Evolutionary conservation across 2,113 vertebrate species (phyloP).

Genomic region (Tamias sibiricus): DNA sequence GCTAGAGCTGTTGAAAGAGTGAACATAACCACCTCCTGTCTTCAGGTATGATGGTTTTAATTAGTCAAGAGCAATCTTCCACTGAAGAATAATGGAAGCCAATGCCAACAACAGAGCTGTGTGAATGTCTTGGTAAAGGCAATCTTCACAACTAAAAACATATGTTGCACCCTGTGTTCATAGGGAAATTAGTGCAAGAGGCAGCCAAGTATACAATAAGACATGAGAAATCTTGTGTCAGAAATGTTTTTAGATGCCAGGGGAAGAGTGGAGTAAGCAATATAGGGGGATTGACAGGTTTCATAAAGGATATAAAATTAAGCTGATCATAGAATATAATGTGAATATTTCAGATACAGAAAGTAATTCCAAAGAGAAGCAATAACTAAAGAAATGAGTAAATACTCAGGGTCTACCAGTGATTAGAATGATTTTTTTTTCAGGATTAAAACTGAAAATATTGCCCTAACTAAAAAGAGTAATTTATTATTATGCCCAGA

Average conservation of each 20-base stretch:
- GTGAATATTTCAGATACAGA: neutral
- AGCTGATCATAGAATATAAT: neutral
- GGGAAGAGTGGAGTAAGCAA: neutral
- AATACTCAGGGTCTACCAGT: neutral
- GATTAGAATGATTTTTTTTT: neutral
- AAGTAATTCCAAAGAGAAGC: neutral
- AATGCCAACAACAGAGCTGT: neutral
- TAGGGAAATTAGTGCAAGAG: neutral
- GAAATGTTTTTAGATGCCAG: neutral
- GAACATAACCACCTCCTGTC: neutral
- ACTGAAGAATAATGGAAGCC: neutral
- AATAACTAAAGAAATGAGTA: neutral
- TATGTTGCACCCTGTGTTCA: neutral
- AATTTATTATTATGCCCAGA: neutral
- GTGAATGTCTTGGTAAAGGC: neutral
- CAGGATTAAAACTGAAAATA: conserved; percentile 13
- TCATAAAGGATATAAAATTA: neutral
- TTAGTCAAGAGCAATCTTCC: neutral
- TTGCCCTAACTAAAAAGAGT: neutral
- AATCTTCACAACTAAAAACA: neutral
- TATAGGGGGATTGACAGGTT: neutral
- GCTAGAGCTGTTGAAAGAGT: neutral
- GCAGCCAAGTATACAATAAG: neutral
- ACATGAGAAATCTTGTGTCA: neutral
- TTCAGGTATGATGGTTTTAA: conserved; percentile 3